Conservation (phyloP, 2,888 invertebrate genomes). For the Camptogramma bilineatum region DNA sequence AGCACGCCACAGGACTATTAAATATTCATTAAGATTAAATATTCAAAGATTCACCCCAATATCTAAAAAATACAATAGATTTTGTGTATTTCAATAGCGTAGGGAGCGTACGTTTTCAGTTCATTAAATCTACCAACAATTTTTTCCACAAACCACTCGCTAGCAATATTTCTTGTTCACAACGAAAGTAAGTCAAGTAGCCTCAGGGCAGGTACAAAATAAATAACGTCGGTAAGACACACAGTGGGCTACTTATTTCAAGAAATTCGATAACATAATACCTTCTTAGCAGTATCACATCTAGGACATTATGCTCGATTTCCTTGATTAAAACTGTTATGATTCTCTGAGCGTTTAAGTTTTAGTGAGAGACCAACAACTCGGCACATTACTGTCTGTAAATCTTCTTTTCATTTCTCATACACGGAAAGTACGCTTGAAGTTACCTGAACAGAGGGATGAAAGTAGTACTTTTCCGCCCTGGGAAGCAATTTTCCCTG, state of each 20-base stretch:
- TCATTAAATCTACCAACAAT: constrained; percentile 1
- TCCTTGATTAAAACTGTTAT: neutral
- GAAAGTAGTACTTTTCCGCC: no score
- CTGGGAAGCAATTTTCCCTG: no score
- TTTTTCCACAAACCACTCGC: constrained; percentile 6
- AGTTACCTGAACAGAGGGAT: no score
- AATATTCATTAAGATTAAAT: neutral
- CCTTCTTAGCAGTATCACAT: neutral
- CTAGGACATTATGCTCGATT: neutral
- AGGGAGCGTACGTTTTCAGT: neutral
- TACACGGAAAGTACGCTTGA: no score
- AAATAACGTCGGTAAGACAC: constrained; percentile 19
- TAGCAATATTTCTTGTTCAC: constrained; percentile 13
- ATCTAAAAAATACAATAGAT: neutral
- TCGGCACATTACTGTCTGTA: neutral
- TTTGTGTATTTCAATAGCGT: neutral
- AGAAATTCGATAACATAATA: constrained; percentile 14
- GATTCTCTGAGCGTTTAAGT: neutral
- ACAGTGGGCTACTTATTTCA: constrained; percentile 16
- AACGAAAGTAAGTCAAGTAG: constrained; percentile 18
- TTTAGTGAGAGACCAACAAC: neutral
- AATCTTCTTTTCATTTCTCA: no score
- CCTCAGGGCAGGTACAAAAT: constrained; percentile 25
- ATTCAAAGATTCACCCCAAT: neutral
- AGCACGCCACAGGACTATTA: neutral